A percentile compares a stretch with the other conserved stretches of the same genome.
These are phyloP conservation scores for Drosophila athabasca DNA, from an alignment of 1,140 invertebrate genomes.

Conservation along the genomic window DNA sequence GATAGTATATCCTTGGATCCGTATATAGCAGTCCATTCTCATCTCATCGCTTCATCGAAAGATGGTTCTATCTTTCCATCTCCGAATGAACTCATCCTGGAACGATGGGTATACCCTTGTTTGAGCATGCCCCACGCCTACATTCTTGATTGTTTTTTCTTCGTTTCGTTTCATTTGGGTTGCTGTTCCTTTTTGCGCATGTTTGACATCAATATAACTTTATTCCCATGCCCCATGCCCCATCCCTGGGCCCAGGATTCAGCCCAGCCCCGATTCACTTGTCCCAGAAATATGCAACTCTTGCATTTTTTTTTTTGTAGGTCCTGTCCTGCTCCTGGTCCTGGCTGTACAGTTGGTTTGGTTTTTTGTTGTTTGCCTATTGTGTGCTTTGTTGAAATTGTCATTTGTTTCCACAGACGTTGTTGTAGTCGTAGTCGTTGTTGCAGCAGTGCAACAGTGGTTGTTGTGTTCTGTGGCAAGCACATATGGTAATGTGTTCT, in stretches of 20 bases:
- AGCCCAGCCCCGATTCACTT: slow-evolving; percentile 57
- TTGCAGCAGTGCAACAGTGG: slow-evolving; percentile 11
- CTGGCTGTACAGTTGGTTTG: too few relatives aligned
- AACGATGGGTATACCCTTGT: not conserved
- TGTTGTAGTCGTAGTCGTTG: slow-evolving; percentile 15
- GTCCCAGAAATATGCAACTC: slow-evolving; percentile 59
- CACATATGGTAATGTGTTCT: slow-evolving; percentile 52
- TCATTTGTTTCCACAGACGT: slow-evolving; percentile 47
- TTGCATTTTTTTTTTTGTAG: slow-evolving; percentile 46
- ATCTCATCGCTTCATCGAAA: too few relatives aligned
- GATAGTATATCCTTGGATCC: too few relatives aligned
- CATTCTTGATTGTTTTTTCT: slow-evolving; percentile 28
- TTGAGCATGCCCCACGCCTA: slow-evolving; percentile 21
- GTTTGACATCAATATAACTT: slow-evolving; percentile 78
- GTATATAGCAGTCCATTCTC: too few relatives aligned
- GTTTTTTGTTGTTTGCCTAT: slow-evolving; percentile 42
- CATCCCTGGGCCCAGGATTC: slow-evolving; percentile 4
- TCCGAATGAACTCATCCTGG: too few relatives aligned
- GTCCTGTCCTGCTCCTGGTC: not conserved
- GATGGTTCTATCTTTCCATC: too few relatives aligned
- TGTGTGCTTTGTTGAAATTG: slow-evolving; percentile 67
- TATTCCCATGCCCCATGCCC: slow-evolving; percentile 35
- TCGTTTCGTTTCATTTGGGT: not conserved
- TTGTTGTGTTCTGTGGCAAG: slow-evolving; percentile 15
- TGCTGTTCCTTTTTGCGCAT: slow-evolving; percentile 61